phyloP scores from a whole-genome alignment of 2,113 vertebrate genomes.

The Orycteropus afer region DNA sequence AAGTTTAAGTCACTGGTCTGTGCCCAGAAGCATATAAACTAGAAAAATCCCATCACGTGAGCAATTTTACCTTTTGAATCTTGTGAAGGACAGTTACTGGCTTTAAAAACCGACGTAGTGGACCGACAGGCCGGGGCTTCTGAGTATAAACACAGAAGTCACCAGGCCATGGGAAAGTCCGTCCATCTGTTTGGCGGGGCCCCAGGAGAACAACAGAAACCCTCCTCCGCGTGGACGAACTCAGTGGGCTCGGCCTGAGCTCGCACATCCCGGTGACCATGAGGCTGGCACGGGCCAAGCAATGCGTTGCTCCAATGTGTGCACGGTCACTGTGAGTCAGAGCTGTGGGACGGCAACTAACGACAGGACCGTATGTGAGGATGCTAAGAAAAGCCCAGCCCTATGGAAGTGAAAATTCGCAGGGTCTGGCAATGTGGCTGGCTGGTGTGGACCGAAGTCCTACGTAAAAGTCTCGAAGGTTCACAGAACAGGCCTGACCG shows the following conservation, averaged over 20 bases:
- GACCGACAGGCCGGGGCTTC: not conserved
- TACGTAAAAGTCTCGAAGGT: constrained; percentile 23
- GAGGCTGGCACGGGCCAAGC: no score
- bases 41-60: not conserved
- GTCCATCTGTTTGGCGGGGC: no score
- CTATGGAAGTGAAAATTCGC: constrained; percentile 31
- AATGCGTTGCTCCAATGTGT: no score
- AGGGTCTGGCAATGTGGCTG: not conserved
- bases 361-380: not conserved
- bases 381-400: not conserved
- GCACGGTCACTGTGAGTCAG: no score
- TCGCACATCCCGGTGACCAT: no score
- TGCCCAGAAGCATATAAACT: not conserved
- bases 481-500: not conserved
- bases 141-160: not conserved
- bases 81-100: not conserved
- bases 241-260: no score
- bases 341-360: no score
- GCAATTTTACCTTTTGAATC: not conserved
- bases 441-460: not conserved
- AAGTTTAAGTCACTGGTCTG: no score
- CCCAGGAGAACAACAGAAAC: no score
- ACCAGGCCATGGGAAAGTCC: not conserved
- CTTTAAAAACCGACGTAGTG: not conserved
- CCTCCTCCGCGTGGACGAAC: no score